Base-by-base conservation (phyloP, 53 echinoderm and acorn worm species). In the Holothuria scabra region DNA sequence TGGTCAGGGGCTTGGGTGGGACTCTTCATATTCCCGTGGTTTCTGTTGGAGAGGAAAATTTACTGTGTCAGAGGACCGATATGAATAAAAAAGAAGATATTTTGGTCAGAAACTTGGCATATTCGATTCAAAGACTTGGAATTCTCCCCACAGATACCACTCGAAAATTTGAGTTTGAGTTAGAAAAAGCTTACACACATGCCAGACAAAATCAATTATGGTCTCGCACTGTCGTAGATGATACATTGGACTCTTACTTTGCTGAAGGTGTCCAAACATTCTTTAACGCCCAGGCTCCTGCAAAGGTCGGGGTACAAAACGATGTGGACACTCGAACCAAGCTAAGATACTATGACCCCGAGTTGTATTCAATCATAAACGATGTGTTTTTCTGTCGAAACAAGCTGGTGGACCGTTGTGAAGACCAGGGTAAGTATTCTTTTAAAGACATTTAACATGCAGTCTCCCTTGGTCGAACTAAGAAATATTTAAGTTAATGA, bases 1-100 rank as follows among this genome's bases (percentile, higher is more conserved):
- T 74, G 21, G 63, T 70, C 8, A 87, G 94, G 9, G 91, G 91
- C 18, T 78, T 94, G 14, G 91, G 91, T 9, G 94, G 91, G 30
- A 99, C 99, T 14, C 83, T 93, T 5, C 94, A 99, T 81, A 91
- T 99, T 58, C 99, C 99, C 6, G 79, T 99, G 0, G 78, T 87
- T 18, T 82, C 99, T 30, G 99, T 84, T 18, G 99, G 91, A 30
- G 86, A 93, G 14, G 99, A 99, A 76, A 99, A 99, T 37, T 82
- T 94, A 2, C 65, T 99, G n/a, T 99, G 99, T 79, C 84, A 84
- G 32, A 48, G 38, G 5, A 56, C 69, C 34, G 99, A 99, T 61
- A 84, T 83, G 2, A 85, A 91, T 55, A 35, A 76, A 6, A 79
- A 32, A 18, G 92, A 93, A 85, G 99, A 99, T 65, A 76, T 75